Evolutionary conservation across 2,888 invertebrate species (phyloP).

Genomic region (Pharmacophagus antenor): DNA sequence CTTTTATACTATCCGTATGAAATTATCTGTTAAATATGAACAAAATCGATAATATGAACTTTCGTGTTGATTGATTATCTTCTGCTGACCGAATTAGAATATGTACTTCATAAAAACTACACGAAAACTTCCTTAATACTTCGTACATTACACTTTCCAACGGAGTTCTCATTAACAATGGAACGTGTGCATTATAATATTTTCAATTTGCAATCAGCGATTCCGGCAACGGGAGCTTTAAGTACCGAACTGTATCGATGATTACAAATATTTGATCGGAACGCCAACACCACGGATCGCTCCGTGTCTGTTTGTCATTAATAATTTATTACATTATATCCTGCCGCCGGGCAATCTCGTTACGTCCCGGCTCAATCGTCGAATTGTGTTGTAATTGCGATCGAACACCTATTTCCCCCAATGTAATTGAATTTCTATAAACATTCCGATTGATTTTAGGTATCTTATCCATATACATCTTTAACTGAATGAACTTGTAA

Average conservation of each 20-base stretch:
- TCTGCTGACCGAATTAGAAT: too few relatives aligned
- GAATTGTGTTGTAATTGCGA: constrained; percentile 28
- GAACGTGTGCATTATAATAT: background rate
- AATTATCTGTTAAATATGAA: too few relatives aligned
- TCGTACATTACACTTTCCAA: background rate
- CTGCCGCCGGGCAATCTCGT: constrained; percentile 19
- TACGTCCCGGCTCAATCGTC: constrained; percentile 19
- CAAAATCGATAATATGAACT: too few relatives aligned
- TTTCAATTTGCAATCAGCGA: background rate
- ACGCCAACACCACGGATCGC: constrained; percentile 29
- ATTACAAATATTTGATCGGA: constrained; percentile 25
- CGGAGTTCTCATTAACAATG: too few relatives aligned
- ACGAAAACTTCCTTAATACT: too few relatives aligned
- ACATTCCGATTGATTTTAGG: too few relatives aligned
- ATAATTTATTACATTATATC: constrained; percentile 30
- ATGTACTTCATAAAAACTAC: too few relatives aligned
- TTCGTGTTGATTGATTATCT: too few relatives aligned
- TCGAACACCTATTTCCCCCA: background rate
- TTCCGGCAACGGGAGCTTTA: background rate
- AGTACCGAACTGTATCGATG: constrained; percentile 12
- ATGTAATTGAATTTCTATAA: constrained; percentile 5
- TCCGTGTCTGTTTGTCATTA: constrained; percentile 32
- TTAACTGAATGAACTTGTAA: too few relatives aligned
- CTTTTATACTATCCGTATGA: too few relatives aligned
- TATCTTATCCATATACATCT: too few relatives aligned